Conservation (phyloP, 2,888 invertebrate species). For the Cheilosia scutellata region DNA sequence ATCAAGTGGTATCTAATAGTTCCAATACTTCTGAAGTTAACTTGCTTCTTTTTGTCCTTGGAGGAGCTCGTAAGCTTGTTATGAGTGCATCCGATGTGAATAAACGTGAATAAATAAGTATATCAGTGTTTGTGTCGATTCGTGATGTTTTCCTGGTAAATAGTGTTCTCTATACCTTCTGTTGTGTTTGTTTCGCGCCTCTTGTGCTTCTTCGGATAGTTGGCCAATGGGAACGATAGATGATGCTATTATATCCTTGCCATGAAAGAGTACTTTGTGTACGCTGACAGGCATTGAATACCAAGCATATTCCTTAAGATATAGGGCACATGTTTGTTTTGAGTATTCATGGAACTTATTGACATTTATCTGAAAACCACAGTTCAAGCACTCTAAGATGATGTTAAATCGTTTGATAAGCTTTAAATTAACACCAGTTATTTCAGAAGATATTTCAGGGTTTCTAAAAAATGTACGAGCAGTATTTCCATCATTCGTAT, state of each 20-base stretch:
- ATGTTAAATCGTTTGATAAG: too few relatives aligned
- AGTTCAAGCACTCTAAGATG: neutral
- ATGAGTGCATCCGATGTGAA: slow-evolving; percentile 15
- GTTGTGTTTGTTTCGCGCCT: slow-evolving; percentile 54
- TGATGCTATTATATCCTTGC: too few relatives aligned
- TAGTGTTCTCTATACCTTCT: slow-evolving; percentile 21
- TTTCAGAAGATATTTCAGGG: slow-evolving; percentile 24
- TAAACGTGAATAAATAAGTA: slow-evolving; percentile 27
- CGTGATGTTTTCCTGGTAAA: slow-evolving; percentile 30
- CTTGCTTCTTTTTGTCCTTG: slow-evolving; percentile 22
- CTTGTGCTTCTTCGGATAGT: too few relatives aligned
- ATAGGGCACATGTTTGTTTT: neutral
- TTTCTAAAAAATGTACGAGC: slow-evolving; percentile 31
- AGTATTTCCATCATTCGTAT: slow-evolving; percentile 40
- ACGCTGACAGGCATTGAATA: too few relatives aligned
- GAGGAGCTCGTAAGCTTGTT: slow-evolving; percentile 7
- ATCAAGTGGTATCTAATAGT: slow-evolving; percentile 4
- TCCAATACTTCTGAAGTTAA: slow-evolving; percentile 29
- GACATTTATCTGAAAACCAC: slow-evolving; percentile 38
- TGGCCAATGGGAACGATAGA: too few relatives aligned
- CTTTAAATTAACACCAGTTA: slow-evolving; percentile 14
- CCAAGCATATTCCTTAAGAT: too few relatives aligned
- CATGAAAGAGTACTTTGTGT: too few relatives aligned
- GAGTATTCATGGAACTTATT: slow-evolving; percentile 46
- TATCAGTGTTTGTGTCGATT: slow-evolving; percentile 40